Evolutionary conservation across 1,140 invertebrate species (phyloP).

Genomic region (Theocolax elegans): DNA sequence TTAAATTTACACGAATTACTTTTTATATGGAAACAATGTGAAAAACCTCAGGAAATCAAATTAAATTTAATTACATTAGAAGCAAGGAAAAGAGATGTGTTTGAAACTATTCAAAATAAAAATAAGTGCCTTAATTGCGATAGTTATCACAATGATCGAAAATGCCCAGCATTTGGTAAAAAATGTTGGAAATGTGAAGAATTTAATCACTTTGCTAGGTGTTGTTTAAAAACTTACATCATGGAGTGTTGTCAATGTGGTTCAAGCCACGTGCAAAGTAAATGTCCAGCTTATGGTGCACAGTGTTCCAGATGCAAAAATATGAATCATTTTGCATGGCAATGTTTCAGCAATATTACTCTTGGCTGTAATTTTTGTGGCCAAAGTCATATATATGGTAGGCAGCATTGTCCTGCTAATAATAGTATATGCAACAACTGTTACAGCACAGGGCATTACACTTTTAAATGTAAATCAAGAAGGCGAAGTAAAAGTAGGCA

Average conservation of each 20-base stretch:
- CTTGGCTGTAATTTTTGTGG: constrained; percentile 12
- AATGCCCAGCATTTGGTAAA: constrained; percentile 29
- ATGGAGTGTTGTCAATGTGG: constrained; percentile 37
- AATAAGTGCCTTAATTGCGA: constrained; percentile 21
- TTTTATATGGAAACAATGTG: constrained; percentile 30
- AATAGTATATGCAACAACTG: constrained; percentile 18
- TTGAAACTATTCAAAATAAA: not conserved
- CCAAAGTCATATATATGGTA: constrained; percentile 12
- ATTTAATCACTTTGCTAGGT: constrained; percentile 34
- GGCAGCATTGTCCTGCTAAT: constrained; percentile 16
- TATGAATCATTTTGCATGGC: constrained; percentile 38
- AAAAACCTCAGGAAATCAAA: not conserved
- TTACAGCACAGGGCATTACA: constrained; percentile 1
- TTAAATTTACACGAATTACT: constrained; percentile 26
- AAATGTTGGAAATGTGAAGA: constrained; percentile 36
- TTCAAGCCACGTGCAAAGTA: constrained; percentile 26
- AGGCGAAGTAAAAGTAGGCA: constrained; percentile 5
- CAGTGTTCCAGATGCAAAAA: constrained; percentile 40
- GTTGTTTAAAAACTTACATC: constrained; percentile 30
- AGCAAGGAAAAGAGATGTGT: not conserved
- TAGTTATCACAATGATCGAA: constrained; percentile 1
- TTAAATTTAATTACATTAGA: not conserved
- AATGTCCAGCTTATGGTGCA: constrained; percentile 35
- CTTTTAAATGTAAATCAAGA: constrained; percentile 19
- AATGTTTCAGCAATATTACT: constrained; percentile 22